These are phyloP conservation scores for Isotomurus palustris DNA, from an alignment of 2,888 invertebrate genomes.

Conservation along the genomic window DNA sequence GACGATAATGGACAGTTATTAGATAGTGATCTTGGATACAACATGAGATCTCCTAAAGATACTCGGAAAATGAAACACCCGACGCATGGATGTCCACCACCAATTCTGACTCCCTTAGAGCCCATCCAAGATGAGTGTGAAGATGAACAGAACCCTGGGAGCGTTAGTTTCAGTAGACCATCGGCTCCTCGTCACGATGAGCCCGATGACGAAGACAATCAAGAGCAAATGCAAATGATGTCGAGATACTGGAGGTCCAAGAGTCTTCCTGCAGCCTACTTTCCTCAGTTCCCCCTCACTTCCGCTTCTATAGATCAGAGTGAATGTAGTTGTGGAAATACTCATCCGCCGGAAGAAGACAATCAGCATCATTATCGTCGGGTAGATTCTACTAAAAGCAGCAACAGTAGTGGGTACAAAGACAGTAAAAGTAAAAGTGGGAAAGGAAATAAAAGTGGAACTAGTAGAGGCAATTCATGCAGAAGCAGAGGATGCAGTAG, in stretches of 20 bases:
- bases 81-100: background rate
- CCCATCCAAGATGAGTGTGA: background rate
- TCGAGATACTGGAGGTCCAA: conserved; percentile 38
- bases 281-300: conserved; percentile 12
- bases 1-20: conserved; percentile 38
- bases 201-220: conserved; percentile 17
- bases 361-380: no score
- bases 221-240: conserved; percentile 34
- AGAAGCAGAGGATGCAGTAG: no score
- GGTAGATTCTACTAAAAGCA: background rate
- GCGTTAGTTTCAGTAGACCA: background rate
- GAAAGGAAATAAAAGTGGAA: background rate
- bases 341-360: background rate
- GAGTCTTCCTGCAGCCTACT: conserved; percentile 36
- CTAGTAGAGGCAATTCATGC: conserved; percentile 22
- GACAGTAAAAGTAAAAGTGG: background rate
- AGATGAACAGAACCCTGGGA: background rate
- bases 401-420: background rate
- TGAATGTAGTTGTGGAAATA: background rate
- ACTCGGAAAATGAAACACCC: background rate
- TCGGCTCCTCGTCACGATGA: conserved; percentile 3
- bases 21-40: conserved; percentile 30
- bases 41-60: conserved; percentile 13
- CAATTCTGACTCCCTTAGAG: background rate
- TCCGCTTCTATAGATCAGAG: background rate